phyloP scores from a whole-genome alignment of 1,140 invertebrate genomes.

The Rhyzopertha dominica region DNA sequence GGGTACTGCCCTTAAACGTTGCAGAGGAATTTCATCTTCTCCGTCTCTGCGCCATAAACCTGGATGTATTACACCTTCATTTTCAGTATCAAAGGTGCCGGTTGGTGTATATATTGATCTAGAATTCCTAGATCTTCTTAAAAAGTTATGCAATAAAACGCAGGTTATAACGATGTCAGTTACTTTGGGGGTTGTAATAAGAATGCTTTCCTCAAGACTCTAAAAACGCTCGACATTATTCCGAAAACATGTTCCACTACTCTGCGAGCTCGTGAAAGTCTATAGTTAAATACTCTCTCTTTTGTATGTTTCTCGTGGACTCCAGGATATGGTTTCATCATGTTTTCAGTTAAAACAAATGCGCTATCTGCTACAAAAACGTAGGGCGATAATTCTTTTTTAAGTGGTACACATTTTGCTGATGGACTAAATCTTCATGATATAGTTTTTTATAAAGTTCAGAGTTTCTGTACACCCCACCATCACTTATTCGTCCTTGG shows the following conservation, averaged over 20 bases:
- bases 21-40: too few relatives aligned
- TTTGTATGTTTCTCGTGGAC: slow-evolving; percentile 24
- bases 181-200: slow-evolving; percentile 28
- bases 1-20: too few relatives aligned
- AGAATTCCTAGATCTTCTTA: slow-evolving; percentile 14
- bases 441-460: slow-evolving; percentile 23
- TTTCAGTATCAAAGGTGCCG: slow-evolving; percentile 9
- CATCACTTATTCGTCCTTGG: slow-evolving; percentile 37
- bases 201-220: slow-evolving; percentile 36
- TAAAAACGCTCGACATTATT: slow-evolving; percentile 39
- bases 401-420: not conserved
- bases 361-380: slow-evolving; percentile 44
- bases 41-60: slow-evolving; percentile 6
- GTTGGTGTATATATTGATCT: slow-evolving; percentile 7
- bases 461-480: slow-evolving; percentile 24
- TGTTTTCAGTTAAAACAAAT: slow-evolving; percentile 43
- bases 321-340: slow-evolving; percentile 46
- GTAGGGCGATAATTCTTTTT: slow-evolving; percentile 14
- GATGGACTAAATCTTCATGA: slow-evolving; percentile 28
- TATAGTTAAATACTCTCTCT: slow-evolving; percentile 49
- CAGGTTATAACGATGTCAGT: slow-evolving; percentile 27
- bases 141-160: slow-evolving; percentile 38
- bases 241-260: slow-evolving; percentile 46
- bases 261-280: slow-evolving; percentile 39
- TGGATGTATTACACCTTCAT: slow-evolving; percentile 2